Evolutionary conservation across 2,797 vertebrate genomes (phyloP), one percentile per base, ranked within the genome.

Genomic region (Macropus fuliginosus): DNA sequence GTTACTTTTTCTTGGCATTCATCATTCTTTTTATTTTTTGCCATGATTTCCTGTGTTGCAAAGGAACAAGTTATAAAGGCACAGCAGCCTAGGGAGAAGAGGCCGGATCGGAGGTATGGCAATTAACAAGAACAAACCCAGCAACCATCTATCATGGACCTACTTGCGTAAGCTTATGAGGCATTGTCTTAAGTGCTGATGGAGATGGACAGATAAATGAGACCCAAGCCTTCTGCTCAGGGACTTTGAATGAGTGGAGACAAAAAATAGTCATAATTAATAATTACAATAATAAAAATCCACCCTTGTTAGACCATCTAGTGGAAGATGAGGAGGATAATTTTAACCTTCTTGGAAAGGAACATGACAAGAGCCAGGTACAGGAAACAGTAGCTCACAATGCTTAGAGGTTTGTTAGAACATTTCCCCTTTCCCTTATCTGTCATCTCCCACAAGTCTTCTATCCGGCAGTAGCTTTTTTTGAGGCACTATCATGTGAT

Each of bases 1-100:
- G 2, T 29, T 40, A 12, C 18, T 94, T 93, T 90, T n/a, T 4
- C 29, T 89, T 92, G 93, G 0, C 5, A 52, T 92, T 59, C 28
- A 46, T 40, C 91, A 57, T 54, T 56, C 74, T 92, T 90, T 16
- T 52, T 52, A 52, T 52, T 54, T 54, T n/a, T 90, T 34, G 54
- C 54, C 94, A 95, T 91, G 87, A 97, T 95, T 90, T 87, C 9
- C 90, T 93, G 8, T 24, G 89, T 54, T 21, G 10, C 92, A 55
- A 81, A 56, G 6, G n/a, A 50, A 31, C 54, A 87, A 50, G 54
- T 87, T 92, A 87, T 46, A 96, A 96, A 94, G 91, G 54, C 1
- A 46, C 0, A 40, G 40, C 9, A 46, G 46, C 9, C 40, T 10
- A 27, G 40, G 40, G 40, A 87, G 24, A 50, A 87, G 40, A 18